A percentile compares a stretch with the other conserved stretches of the same genome.
phyloP scores from a whole-genome alignment of 2,113 vertebrate genomes.

The Sinocyclocheilus maitianheensis region DNA sequence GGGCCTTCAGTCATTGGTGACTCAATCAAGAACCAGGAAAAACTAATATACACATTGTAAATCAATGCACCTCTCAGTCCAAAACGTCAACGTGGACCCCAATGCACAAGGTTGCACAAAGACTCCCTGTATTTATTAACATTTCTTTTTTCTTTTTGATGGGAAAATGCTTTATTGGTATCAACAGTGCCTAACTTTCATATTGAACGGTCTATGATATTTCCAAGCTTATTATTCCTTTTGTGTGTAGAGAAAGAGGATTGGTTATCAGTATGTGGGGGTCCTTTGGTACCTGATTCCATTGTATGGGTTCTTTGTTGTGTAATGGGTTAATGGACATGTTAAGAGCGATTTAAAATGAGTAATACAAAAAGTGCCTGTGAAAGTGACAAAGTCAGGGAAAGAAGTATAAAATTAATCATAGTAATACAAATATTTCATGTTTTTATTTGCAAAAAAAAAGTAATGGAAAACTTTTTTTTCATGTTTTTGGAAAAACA shows the following conservation, averaged over 20 bases:
- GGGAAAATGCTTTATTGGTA: not conserved
- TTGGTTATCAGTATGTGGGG: conserved; percentile 48
- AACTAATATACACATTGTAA: not conserved
- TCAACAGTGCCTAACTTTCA: not conserved
- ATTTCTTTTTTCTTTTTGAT: not conserved
- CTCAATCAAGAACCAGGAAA: conserved; percentile 57
- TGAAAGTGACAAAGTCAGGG: conserved; percentile 1
- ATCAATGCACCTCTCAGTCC: not conserved
- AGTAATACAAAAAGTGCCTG: not conserved
- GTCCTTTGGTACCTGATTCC: conserved; percentile 22
- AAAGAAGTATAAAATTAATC: not conserved
- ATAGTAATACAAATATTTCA: not conserved
- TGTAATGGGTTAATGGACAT: conserved; percentile 6
- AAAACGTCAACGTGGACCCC: not conserved
- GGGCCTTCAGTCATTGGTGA: not conserved
- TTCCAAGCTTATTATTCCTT: conserved; percentile 53
- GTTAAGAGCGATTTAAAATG: not conserved
- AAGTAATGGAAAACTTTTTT: no score
- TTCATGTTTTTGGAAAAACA: not conserved
- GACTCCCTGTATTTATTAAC: conserved; percentile 15
- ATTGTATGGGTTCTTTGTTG: conserved; percentile 20
- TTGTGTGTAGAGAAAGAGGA: conserved; percentile 61
- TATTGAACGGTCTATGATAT: conserved; percentile 38
- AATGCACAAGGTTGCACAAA: conserved; percentile 17
- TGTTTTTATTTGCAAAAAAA: not conserved